Base-by-base conservation (phyloP, 1,140 invertebrate species). In the Pachypeltis micranthus region DNA sequence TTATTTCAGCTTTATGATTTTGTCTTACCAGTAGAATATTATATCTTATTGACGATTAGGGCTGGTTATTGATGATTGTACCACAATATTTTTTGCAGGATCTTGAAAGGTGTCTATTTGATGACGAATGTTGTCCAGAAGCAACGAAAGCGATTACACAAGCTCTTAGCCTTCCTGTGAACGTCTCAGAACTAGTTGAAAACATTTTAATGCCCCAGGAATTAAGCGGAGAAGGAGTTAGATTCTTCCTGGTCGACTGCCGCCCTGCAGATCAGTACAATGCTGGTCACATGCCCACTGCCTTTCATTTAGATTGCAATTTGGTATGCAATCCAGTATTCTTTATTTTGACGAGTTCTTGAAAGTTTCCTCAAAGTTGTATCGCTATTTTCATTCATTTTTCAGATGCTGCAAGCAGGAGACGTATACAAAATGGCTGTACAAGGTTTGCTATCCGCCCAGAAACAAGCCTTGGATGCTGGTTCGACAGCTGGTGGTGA, bases 221-320 rank as follows among this genome's bases (percentile, higher is more conserved):
- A 59, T 23, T 59, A 78, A 70, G 70, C 28, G 69, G 76, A 0
- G 76, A 80, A 71, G 74, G 76, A 2, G 86, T 91, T 12, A 83
- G 88, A 69, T 99, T 97, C 76, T 98, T 99, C 77, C 80, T 98
- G 24, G 93, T 99, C 2, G 96, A 99, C 75, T 98, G 94, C 75
- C 80, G 96, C 69, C 92, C 95, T 16, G 87, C 93, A 0, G 93
- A 97, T 66, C 94, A 98, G 70, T 99, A 98, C 72, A 98, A 97
- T 78, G 85, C 86, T 65, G 96, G 96, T 0, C 94, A 98, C 78
- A 81, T 98, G 66, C 88, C 91, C 1, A 98, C 93, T 56, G 95
- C 96, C 44, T 98, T 98, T 79, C 96, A 98, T 78, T 80, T 99
- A 26, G 96, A 98, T 77, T 94, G 93, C 70, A 93, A 93, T 77